These are phyloP conservation scores for Manis javanica DNA, from an alignment of 2,797 vertebrate species.

Conservation along the genomic window DNA sequence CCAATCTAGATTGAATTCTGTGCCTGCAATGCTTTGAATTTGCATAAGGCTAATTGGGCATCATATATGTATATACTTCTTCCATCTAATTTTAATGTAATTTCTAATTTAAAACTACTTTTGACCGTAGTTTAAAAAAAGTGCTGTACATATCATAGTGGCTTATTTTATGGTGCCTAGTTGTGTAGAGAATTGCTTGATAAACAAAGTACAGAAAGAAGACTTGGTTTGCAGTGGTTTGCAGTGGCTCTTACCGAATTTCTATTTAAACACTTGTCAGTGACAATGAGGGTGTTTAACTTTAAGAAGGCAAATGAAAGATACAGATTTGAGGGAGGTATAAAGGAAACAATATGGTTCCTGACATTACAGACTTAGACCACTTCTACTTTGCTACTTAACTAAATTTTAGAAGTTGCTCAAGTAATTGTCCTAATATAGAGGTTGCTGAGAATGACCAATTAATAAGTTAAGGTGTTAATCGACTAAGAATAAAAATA, in stretches of 20 bases:
- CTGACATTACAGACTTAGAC: background rate
- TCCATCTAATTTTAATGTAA: background rate
- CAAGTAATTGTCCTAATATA: background rate
- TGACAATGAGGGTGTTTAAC: background rate
- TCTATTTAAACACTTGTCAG: background rate
- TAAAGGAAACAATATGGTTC: background rate
- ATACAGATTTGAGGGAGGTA: background rate
- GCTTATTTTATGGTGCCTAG: background rate
- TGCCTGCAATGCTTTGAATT: background rate
- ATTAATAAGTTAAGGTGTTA: background rate
- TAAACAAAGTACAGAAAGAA: background rate
- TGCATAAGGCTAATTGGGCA: background rate
- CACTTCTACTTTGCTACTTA: background rate
- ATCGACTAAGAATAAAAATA: background rate
- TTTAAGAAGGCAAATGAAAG: background rate
- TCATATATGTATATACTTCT: background rate
- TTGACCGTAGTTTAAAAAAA: background rate
- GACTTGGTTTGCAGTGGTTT: background rate
- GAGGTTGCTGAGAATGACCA: background rate
- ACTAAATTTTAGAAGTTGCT: background rate
- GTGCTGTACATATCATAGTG: background rate
- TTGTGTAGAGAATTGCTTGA: background rate
- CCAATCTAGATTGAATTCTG: background rate
- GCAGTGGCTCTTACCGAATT: background rate
- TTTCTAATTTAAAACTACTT: background rate